These are phyloP conservation scores for Donacobius atricapilla DNA, from an alignment of 2,113 vertebrate genomes.

Conservation along the genomic window DNA sequence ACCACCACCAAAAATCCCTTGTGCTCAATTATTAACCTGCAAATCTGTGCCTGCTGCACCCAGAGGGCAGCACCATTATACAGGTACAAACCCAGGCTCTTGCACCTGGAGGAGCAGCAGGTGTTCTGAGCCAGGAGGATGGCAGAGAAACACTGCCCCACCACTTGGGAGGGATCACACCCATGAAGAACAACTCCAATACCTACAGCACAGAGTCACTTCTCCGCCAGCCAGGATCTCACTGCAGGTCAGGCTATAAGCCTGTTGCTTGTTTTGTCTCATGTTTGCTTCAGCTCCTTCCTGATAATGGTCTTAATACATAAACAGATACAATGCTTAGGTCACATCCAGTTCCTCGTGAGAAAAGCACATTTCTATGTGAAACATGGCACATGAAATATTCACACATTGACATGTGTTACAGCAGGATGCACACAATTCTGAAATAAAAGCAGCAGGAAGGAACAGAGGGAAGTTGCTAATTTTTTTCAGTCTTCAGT, in stretches of 20 bases:
- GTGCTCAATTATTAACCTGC: background rate
- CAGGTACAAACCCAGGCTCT: background rate
- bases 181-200: background rate
- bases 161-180: background rate
- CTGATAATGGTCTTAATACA: background rate
- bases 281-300: background rate
- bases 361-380: background rate
- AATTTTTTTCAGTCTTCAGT: conserved; percentile 3
- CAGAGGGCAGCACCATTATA: background rate
- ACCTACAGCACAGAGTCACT: background rate
- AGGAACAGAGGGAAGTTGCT: conserved; percentile 32
- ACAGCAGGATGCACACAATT: background rate
- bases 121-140: background rate
- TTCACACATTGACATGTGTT: background rate
- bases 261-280: background rate
- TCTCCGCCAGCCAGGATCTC: background rate
- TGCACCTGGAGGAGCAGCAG: background rate
- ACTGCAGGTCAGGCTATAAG: background rate
- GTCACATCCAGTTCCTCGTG: conserved; percentile 2
- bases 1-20: background rate
- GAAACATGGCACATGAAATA: background rate
- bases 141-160: background rate
- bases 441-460: conserved; percentile 41
- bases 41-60: background rate
- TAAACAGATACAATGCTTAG: background rate